These are phyloP conservation scores for Microctonus hyperodae DNA, from an alignment of 2,888 invertebrate genomes.

Conservation along the genomic window DNA sequence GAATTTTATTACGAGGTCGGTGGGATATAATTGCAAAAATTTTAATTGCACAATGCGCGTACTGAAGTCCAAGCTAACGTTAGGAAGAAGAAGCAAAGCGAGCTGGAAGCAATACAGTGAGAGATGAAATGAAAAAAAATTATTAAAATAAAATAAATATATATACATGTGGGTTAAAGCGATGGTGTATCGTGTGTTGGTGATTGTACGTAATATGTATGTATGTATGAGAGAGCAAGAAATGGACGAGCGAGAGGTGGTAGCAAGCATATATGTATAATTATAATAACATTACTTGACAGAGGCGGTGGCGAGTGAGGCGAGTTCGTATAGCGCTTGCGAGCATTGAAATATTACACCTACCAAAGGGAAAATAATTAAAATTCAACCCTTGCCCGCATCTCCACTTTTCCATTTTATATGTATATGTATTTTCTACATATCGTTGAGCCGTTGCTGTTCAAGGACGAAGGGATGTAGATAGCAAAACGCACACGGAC, in stretches of 20 bases:
- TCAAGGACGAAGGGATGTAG: conserved; percentile 48
- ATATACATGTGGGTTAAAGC: not conserved
- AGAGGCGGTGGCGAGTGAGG: conserved; percentile 58
- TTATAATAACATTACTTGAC: conserved; percentile 64
- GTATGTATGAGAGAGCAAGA: conserved; percentile 44
- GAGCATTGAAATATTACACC: conserved; percentile 64
- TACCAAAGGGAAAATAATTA: conserved; percentile 64
- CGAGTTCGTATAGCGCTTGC: conserved; percentile 48
- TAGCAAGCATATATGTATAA: conserved; percentile 52
- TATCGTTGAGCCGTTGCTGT: conserved; percentile 32
- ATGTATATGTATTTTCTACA: conserved; percentile 30
- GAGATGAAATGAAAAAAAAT: conserved; percentile 23
- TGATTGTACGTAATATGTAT: conserved; percentile 6
- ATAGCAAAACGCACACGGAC: conserved; percentile 7
- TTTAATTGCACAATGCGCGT: conserved; percentile 53
- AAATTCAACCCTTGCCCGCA: conserved; percentile 63
- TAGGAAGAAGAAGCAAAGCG: conserved; percentile 23
- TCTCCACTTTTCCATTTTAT: conserved; percentile 35
- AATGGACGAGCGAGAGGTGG: conserved; percentile 57
- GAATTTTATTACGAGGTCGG: conserved; percentile 18
- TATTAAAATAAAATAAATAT: not conserved
- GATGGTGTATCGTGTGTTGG: not conserved
- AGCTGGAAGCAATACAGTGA: conserved; percentile 26
- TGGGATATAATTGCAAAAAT: conserved; percentile 49
- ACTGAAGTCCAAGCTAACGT: not conserved